These are phyloP conservation scores for Stegodyphus mimosarum DNA, from an alignment of 1,140 invertebrate genomes.

Conservation along the genomic window DNA sequence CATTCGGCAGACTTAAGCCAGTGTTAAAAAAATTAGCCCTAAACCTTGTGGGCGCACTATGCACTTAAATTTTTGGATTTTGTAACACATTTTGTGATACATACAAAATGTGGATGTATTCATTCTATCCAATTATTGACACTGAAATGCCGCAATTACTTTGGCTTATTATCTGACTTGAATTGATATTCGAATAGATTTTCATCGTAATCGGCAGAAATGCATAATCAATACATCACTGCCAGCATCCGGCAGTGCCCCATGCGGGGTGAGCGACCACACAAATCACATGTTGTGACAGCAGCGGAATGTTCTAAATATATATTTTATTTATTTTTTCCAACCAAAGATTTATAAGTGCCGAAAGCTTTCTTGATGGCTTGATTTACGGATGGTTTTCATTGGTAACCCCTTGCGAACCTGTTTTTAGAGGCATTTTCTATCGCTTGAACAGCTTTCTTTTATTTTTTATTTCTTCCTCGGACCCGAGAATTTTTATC, in stretches of 20 bases:
- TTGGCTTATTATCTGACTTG: no score
- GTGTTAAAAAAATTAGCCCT: no score
- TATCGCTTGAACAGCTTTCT: not conserved
- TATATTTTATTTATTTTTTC: slow-evolving; percentile 15
- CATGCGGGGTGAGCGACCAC: slow-evolving; percentile 53
- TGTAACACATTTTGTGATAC: no score
- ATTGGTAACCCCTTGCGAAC: slow-evolving; percentile 30
- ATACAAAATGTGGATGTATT: no score
- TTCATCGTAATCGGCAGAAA: slow-evolving; percentile 13
- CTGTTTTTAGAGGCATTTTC: slow-evolving; percentile 28
- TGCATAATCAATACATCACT: slow-evolving; percentile 46
- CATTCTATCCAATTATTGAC: no score
- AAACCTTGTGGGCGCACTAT: no score
- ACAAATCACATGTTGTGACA: slow-evolving; percentile 57
- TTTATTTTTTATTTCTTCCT: not conserved
- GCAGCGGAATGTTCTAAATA: slow-evolving; percentile 47
- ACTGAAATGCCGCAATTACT: no score
- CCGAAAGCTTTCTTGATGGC: slow-evolving; percentile 59
- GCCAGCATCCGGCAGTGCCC: slow-evolving; percentile 10
- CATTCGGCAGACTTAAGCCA: no score
- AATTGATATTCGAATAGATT: not conserved
- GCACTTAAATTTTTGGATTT: no score
- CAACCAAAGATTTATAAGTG: slow-evolving; percentile 56
- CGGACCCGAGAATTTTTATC: slow-evolving; percentile 5
- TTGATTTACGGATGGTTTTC: slow-evolving; percentile 52